phyloP scores from a whole-genome alignment of 2,888 invertebrate genomes.

The Tuberolachnus salignus region DNA sequence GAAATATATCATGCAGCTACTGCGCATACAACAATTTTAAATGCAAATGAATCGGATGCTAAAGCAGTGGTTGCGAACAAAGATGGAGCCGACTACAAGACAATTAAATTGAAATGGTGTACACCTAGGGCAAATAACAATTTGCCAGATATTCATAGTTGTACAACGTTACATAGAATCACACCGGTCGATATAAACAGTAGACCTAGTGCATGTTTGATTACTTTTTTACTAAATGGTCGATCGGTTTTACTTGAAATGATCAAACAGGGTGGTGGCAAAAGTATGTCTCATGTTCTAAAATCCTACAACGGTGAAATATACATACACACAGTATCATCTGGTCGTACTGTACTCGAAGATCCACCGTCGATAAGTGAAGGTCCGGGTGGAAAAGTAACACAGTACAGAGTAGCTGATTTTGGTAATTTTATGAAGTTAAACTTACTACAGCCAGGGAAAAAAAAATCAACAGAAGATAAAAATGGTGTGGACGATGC shows the following conservation, averaged over 20 bases:
- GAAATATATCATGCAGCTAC: conserved; percentile 90
- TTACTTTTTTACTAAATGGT: conserved; percentile 95
- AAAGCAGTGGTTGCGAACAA: conserved; percentile 71
- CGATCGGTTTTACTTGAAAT: conserved; percentile 91
- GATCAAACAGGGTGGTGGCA: conserved; percentile 72
- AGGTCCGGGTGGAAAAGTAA: conserved; percentile 90
- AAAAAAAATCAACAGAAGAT: conserved; percentile 62
- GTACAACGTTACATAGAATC: conserved; percentile 84
- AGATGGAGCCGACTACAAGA: conserved; percentile 78
- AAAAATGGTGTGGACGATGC: conserved; percentile 67
- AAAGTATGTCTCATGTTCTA: conserved; percentile 89
- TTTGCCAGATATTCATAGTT: conserved; percentile 79
- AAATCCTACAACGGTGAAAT: conserved; percentile 95
- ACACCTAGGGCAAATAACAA: conserved; percentile 85
- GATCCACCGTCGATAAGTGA: conserved; percentile 95
- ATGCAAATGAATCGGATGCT: conserved; percentile 67
- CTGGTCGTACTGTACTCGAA: conserved; percentile 83
- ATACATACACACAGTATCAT: conserved; percentile 89
- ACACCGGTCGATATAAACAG: conserved; percentile 97
- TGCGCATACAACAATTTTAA: conserved; percentile 81
- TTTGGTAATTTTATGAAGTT: conserved; percentile 87
- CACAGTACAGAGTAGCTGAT: conserved; percentile 85
- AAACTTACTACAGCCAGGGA: conserved; percentile 76
- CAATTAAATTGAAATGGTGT: conserved; percentile 94
- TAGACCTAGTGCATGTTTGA: conserved; percentile 93